Evolutionary conservation across 2,113 vertebrate species (phyloP).

Genomic region (Budorcas taxicolor): DNA sequence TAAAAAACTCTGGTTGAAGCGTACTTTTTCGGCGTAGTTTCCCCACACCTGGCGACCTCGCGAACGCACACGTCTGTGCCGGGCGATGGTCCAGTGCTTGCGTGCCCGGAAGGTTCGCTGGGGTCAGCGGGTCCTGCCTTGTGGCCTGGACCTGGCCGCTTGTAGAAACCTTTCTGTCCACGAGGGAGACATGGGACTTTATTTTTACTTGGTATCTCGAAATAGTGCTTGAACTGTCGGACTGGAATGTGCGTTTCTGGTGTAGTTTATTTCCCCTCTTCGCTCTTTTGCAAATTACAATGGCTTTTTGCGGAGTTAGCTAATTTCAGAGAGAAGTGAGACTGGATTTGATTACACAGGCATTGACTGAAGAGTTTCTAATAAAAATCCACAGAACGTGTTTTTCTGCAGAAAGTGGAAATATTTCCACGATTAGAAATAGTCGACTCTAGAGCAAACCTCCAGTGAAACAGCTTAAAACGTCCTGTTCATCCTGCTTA

Average conservation of each 20-base stretch:
- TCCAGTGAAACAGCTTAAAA: background rate
- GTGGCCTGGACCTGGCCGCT: background rate
- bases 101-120: background rate
- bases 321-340: background rate
- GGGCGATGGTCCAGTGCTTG: background rate
- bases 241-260: slow-evolving; percentile 26
- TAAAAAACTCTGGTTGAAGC: background rate
- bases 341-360: slow-evolving; percentile 6
- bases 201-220: slow-evolving; percentile 17
- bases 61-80: background rate
- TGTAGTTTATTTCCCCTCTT: background rate
- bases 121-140: background rate
- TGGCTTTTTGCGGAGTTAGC: background rate
- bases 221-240: slow-evolving; percentile 9
- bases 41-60: background rate
- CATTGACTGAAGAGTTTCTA: background rate
- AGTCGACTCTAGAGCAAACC: background rate
- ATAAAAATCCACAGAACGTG: background rate
- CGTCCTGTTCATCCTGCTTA: background rate
- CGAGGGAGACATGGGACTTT: background rate
- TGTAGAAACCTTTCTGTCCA: background rate
- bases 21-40: background rate
- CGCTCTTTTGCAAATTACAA: background rate
- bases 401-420: background rate
- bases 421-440: background rate